phyloP scores from a whole-genome alignment of 2,888 invertebrate species.

The Nasonovia ribisnigri region DNA sequence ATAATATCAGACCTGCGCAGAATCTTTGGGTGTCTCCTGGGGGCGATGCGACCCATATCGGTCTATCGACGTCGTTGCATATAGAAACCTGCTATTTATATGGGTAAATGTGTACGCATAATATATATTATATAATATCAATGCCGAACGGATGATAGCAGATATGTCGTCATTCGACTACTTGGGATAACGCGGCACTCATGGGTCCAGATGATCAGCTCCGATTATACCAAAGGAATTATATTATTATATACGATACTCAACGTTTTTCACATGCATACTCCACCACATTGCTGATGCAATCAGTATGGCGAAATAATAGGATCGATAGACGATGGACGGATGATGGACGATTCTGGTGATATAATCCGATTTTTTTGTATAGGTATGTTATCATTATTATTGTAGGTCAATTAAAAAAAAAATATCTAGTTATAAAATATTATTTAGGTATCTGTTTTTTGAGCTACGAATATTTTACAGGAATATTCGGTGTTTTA shows the following conservation, averaged over 20 bases:
- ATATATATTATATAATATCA: background rate
- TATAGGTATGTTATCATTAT: background rate
- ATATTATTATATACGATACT: background rate
- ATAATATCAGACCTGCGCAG: background rate
- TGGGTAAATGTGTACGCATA: background rate
- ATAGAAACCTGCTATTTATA: background rate
- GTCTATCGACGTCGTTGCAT: background rate
- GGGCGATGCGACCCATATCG: background rate
- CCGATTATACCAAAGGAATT: background rate
- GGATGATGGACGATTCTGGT: background rate
- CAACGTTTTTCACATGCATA: background rate
- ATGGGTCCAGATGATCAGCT: background rate
- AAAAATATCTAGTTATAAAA: too few species aligned
- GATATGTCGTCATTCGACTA: background rate
- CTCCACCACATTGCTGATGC: background rate
- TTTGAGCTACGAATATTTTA: background rate
- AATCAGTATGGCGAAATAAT: background rate
- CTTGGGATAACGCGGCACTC: background rate
- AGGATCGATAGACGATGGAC: background rate
- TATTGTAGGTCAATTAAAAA: too few species aligned
- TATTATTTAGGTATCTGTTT: background rate
- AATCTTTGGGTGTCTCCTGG: background rate
- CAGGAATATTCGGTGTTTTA: background rate
- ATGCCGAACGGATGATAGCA: background rate
- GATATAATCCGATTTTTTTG: background rate